Conservation (phyloP, 2,113 vertebrate genomes). For the Nerophis lumbriciformis region DNA sequence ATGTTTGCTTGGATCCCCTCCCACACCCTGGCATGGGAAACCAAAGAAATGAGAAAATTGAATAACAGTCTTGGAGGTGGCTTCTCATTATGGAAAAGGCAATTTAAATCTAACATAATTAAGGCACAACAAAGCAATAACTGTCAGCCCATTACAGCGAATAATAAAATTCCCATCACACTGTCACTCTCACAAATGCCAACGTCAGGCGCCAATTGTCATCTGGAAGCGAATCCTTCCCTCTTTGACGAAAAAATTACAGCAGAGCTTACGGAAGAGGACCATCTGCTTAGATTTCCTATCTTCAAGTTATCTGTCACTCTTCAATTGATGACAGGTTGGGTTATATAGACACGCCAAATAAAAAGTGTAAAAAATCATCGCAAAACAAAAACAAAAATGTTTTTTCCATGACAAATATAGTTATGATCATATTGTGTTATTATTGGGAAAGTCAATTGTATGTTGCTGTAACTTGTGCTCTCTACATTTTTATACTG, state of each 20-base stretch:
- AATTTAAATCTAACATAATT: slow-evolving; percentile 60
- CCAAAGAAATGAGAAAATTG: slow-evolving; percentile 35
- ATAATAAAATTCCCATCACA: slow-evolving; percentile 66
- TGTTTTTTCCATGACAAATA: too few relatives aligned
- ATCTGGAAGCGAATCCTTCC: slow-evolving; percentile 40
- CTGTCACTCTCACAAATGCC: slow-evolving; percentile 66
- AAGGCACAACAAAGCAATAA: slow-evolving; percentile 66
- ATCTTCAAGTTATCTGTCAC: slow-evolving; percentile 14
- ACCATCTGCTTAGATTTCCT: slow-evolving; percentile 40
- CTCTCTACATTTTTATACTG: too few relatives aligned
- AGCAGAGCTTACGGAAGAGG: slow-evolving; percentile 34
- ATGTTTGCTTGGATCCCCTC: not conserved
- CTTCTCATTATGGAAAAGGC: slow-evolving; percentile 54
- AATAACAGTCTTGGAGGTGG: slow-evolving; percentile 45
- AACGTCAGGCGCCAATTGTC: slow-evolving; percentile 44
- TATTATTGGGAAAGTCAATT: not conserved
- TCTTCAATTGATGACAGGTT: slow-evolving; percentile 11
- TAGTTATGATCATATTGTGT: too few relatives aligned
- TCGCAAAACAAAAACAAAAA: too few relatives aligned
- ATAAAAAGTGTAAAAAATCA: slow-evolving; percentile 11
- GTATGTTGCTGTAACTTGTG: not conserved
- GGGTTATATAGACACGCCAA: slow-evolving; percentile 11
- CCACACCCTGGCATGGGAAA: not conserved
- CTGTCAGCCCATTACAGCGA: slow-evolving; percentile 60
- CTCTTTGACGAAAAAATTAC: slow-evolving; percentile 49